A percentile compares a stretch with the other conserved stretches of the same genome.
Conservation (phyloP, 2,113 vertebrate species). For the Eira barbara region DNA sequence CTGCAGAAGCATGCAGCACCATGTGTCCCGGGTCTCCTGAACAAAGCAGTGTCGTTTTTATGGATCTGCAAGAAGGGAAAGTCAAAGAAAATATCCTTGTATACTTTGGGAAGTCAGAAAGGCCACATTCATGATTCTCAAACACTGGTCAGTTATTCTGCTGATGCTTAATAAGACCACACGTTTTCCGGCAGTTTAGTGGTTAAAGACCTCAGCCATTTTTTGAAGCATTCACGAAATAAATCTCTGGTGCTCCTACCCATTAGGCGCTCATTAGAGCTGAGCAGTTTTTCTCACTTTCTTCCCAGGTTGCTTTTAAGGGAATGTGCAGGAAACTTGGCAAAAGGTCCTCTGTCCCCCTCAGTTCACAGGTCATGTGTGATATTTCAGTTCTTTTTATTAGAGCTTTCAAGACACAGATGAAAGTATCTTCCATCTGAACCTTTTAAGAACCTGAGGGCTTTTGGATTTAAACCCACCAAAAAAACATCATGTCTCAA, state of each 20-base stretch:
- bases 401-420: slow-evolving; percentile 42
- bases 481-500: background rate
- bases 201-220: slow-evolving; percentile 58
- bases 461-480: slow-evolving; percentile 11
- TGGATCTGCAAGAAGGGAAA: slow-evolving; percentile 17
- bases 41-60: slow-evolving; percentile 51
- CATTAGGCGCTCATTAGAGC: slow-evolving; percentile 32
- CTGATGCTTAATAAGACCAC: slow-evolving; percentile 18
- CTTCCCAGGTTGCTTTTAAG: slow-evolving; percentile 30
- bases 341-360: background rate
- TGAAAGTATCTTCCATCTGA: slow-evolving; percentile 15
- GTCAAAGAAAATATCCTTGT: slow-evolving; percentile 59
- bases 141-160: slow-evolving; percentile 62
- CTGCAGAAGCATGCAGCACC: background rate
- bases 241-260: background rate
- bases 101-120: slow-evolving; percentile 57
- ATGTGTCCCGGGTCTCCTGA: background rate
- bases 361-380: background rate
- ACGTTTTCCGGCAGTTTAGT: slow-evolving; percentile 33
- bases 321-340: background rate
- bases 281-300: slow-evolving; percentile 14
- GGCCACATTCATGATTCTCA: slow-evolving; percentile 53
- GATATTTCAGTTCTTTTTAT: slow-evolving; percentile 27
- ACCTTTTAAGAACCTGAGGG: slow-evolving; percentile 24
- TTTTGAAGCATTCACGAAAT: slow-evolving; percentile 50